phyloP scores from a whole-genome alignment of 2,113 vertebrate species.

The Triplophysa siluroides region DNA sequence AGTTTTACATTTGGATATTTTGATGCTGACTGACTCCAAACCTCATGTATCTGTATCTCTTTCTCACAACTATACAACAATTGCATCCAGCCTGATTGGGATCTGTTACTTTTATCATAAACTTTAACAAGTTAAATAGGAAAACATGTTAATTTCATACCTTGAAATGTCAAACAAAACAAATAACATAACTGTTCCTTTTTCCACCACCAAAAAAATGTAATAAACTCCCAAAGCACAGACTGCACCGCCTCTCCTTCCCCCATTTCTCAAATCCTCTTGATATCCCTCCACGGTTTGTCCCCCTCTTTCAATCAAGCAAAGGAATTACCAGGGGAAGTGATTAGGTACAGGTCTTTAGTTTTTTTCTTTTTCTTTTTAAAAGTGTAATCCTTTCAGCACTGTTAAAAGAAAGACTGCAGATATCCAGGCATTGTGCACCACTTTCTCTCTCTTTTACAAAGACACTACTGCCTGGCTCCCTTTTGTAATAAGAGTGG shows the following conservation, averaged over 20 bases:
- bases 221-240: conserved; percentile 19
- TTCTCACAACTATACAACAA: no score
- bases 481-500: conserved; percentile 36
- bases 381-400: conserved; percentile 55
- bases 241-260: neutral
- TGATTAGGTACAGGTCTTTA: conserved; percentile 56
- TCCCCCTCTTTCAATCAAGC: conserved; percentile 47
- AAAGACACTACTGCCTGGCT: conserved; percentile 41
- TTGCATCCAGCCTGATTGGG: no score
- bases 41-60: no score
- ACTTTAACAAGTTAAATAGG: no score
- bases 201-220: conserved; percentile 1
- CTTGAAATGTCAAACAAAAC: neutral
- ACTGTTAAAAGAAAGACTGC: conserved; percentile 40
- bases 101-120: no score
- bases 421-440: conserved; percentile 47
- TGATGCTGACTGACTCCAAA: no score
- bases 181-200: conserved; percentile 28
- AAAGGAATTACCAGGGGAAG: conserved; percentile 52
- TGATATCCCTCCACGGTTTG: conserved; percentile 13
- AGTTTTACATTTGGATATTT: no score
- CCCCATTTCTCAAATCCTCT: conserved; percentile 37
- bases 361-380: conserved; percentile 52
- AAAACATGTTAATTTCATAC: neutral
- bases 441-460: conserved; percentile 36